Evolutionary conservation across 2,113 vertebrate species (phyloP).

Genomic region (Lamprologus sp.): DNA sequence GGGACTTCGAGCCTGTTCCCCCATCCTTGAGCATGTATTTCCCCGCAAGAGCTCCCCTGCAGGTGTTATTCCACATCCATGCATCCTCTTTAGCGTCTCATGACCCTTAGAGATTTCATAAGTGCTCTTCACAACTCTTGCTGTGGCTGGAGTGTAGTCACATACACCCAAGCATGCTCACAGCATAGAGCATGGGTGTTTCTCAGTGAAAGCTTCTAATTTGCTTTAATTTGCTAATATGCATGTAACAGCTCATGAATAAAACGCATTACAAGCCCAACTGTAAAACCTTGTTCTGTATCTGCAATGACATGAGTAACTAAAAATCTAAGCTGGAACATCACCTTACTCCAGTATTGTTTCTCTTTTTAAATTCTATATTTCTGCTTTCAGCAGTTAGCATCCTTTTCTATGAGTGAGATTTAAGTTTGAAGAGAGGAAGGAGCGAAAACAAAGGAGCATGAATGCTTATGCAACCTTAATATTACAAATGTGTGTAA

Average conservation of each 20-base stretch:
- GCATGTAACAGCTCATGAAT: not conserved
- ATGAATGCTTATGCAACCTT: not conserved
- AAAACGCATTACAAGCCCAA: not conserved
- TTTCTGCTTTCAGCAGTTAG: not conserved
- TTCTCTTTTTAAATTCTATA: not conserved
- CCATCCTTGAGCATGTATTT: not conserved
- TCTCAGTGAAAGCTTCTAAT: not conserved
- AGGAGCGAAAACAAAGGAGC: not conserved
- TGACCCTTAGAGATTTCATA: slow-evolving; percentile 3
- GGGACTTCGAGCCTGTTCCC: not conserved
- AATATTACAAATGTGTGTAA: not conserved
- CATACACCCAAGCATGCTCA: not conserved
- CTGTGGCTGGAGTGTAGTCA: not conserved
- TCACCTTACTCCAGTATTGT: not conserved
- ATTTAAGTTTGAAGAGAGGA: not conserved
- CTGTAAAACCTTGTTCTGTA: not conserved
- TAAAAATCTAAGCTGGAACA: not conserved
- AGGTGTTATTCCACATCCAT: slow-evolving; percentile 26
- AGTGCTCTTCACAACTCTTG: not conserved
- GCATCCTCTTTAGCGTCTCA: not conserved
- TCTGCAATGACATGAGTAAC: not conserved
- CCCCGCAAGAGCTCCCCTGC: not conserved
- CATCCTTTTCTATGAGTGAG: not conserved
- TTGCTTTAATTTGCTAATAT: not conserved
- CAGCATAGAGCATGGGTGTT: not conserved